phyloP scores from a whole-genome alignment of 2,113 vertebrate species.

The Rhineura floridana region DNA sequence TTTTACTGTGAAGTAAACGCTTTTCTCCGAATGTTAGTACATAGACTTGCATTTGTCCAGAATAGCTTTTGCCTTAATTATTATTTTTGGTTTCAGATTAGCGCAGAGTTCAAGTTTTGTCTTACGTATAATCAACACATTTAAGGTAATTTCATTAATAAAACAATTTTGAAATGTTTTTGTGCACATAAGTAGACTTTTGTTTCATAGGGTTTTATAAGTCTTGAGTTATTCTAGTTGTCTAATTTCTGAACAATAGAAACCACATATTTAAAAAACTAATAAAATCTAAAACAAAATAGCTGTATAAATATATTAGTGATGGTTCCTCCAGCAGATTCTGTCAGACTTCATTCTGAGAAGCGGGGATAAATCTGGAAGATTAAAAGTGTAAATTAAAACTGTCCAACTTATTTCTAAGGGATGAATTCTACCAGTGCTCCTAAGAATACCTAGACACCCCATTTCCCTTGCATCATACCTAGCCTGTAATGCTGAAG shows the following conservation, averaged over 20 bases:
- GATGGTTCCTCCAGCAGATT: neutral
- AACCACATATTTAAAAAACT: neutral
- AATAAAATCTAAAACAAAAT: too few relatives aligned
- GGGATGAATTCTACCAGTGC: neutral
- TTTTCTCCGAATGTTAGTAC: neutral
- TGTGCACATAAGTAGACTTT: neutral
- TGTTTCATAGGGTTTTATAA: neutral
- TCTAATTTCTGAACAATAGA: neutral
- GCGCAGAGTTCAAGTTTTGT: neutral
- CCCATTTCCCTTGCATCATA: neutral
- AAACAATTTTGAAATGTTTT: neutral
- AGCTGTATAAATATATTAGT: neutral
- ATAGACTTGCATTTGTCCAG: neutral
- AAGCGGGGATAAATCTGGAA: neutral
- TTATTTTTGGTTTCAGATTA: constrained; percentile 21
- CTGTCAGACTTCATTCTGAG: neutral
- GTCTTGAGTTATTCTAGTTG: neutral
- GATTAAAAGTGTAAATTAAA: neutral
- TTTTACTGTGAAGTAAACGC: neutral
- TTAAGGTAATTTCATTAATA: constrained; percentile 6
- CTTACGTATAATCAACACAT: constrained; percentile 8
- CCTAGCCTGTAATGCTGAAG: neutral
- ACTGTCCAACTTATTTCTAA: neutral
- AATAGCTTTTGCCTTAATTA: neutral
- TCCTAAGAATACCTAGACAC: neutral